Conservation (phyloP, 2,113 vertebrate species). For the Haemorhous mexicanus region DNA sequence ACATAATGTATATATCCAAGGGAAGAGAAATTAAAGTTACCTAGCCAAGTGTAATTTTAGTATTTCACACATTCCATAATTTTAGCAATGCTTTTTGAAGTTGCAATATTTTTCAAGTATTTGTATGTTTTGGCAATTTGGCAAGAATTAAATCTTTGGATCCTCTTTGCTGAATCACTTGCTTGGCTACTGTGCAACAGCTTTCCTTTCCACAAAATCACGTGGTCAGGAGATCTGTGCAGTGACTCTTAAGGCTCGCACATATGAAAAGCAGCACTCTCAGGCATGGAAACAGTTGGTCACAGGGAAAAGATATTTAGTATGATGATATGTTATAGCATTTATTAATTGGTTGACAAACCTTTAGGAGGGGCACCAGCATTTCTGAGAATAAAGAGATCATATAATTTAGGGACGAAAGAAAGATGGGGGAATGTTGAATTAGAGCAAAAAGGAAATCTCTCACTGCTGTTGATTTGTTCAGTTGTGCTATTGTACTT, state of each 20-base stretch:
- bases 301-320: neutral
- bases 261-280: neutral
- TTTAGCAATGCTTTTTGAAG: neutral
- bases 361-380: neutral
- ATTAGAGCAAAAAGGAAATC: neutral
- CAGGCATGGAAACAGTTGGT: neutral
- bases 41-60: neutral
- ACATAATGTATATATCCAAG: neutral
- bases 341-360: neutral
- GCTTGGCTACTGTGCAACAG: neutral
- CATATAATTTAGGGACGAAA: neutral
- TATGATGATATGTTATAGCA: neutral
- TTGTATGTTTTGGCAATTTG: neutral
- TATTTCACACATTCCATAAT: neutral
- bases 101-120: neutral
- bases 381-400: neutral
- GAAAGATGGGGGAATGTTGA: neutral
- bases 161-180: slow-evolving; percentile 31
- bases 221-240: neutral
- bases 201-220: neutral
- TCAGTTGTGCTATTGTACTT: neutral
- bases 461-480: neutral
- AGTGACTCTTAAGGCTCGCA: neutral
- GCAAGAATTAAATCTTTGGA: neutral
- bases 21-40: neutral